Conservation (phyloP, 2,797 vertebrate genomes). For the Schizothorax lantsangensis region DNA sequence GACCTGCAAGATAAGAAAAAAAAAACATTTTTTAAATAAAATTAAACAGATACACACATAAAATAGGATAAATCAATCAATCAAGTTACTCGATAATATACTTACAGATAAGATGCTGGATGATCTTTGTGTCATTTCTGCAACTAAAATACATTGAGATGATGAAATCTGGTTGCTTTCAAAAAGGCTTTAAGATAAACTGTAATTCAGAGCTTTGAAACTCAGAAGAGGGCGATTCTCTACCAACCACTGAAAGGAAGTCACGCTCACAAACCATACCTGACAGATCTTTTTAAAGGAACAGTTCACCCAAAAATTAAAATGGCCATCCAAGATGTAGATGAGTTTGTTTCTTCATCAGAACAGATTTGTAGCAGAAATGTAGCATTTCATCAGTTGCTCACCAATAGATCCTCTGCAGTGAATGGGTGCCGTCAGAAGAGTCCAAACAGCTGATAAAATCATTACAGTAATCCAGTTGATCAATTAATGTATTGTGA, state of each 20-base stretch:
- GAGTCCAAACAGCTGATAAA: too few relatives aligned
- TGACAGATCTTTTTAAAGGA: not conserved
- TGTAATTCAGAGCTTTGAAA: not conserved
- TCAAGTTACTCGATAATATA: not conserved
- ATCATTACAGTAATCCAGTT: too few relatives aligned
- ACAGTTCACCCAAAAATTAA: too few relatives aligned
- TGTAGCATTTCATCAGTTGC: too few relatives aligned
- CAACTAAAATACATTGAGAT: not conserved
- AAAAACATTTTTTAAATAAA: not conserved
- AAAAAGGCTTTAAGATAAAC: not conserved
- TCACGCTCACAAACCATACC: not conserved
- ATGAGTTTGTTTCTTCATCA: too few relatives aligned
- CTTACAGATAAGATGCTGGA: constrained; percentile 35
- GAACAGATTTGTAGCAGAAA: too few relatives aligned
- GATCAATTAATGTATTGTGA: too few relatives aligned
- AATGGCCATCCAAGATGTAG: too few relatives aligned
- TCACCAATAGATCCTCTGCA: too few relatives aligned
- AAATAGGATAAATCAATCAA: not conserved
- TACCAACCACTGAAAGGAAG: not conserved
- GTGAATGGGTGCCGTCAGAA: too few relatives aligned
- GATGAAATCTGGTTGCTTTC: not conserved
- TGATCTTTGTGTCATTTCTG: not conserved
- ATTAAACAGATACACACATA: not conserved
- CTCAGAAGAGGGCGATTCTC: not conserved
- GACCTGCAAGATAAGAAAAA: constrained; percentile 14